These are phyloP conservation scores for Hipparchia sbordonii DNA, from an alignment of 2,888 invertebrate genomes.

Conservation along the genomic window DNA sequence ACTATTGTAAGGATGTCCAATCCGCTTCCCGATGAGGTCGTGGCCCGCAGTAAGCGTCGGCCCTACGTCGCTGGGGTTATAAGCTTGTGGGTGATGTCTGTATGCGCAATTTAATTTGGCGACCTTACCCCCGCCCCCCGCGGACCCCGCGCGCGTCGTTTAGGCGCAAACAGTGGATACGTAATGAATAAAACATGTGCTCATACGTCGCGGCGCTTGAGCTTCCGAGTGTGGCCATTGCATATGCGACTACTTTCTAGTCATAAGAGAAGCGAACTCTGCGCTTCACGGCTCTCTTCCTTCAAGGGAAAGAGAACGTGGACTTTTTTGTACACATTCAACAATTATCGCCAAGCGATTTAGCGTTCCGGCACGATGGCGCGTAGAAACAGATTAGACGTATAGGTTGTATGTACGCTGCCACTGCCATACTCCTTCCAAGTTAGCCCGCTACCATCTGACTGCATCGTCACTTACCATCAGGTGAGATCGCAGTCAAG, in stretches of 20 bases:
- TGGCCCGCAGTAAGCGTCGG: slow-evolving; percentile 29
- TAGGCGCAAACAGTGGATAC: slow-evolving; percentile 66
- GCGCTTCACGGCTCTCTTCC: neutral
- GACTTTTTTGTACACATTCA: too few relatives aligned
- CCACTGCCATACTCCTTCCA: too few relatives aligned
- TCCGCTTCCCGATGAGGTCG: neutral
- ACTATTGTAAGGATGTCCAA: too few relatives aligned
- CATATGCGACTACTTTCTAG: slow-evolving; percentile 36
- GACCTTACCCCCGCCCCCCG: slow-evolving; percentile 55
- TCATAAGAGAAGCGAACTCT: neutral
- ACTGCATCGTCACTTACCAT: too few relatives aligned
- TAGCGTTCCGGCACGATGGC: too few relatives aligned
- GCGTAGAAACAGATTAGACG: too few relatives aligned
- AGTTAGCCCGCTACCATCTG: too few relatives aligned
- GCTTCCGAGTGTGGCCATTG: slow-evolving; percentile 53
- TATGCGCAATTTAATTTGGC: slow-evolving; percentile 77
- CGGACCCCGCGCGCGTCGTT: slow-evolving; percentile 50
- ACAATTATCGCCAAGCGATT: too few relatives aligned
- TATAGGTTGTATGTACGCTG: too few relatives aligned
- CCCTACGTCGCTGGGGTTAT: slow-evolving; percentile 37
- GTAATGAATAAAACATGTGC: slow-evolving; percentile 79
- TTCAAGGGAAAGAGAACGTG: too few relatives aligned
- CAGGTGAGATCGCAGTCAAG: too few relatives aligned
- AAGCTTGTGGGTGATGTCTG: slow-evolving; percentile 60
- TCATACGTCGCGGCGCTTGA: slow-evolving; percentile 63